Evolutionary conservation across 2,113 vertebrate species (phyloP).

Genomic region (Myrmecobius fasciatus): DNA sequence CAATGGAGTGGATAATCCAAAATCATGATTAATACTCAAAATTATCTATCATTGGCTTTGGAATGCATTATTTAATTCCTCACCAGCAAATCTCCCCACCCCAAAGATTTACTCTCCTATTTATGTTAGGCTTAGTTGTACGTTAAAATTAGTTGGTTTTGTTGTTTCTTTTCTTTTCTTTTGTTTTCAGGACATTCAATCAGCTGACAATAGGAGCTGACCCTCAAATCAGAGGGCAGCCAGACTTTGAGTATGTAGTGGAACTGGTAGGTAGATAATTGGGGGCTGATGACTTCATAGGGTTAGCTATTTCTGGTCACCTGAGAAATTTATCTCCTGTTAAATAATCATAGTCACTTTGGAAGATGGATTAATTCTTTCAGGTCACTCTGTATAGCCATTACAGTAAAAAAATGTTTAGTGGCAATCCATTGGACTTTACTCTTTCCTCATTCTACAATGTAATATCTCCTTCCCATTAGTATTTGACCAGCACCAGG

Average conservation of each 20-base stretch:
- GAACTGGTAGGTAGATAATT: neutral
- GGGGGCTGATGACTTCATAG: neutral
- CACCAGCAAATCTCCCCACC: neutral
- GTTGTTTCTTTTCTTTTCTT: neutral
- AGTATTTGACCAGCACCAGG: neutral
- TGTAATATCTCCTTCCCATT: neutral
- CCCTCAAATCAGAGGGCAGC: neutral
- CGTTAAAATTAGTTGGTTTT: neutral
- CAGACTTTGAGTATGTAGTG: neutral
- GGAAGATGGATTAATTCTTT: neutral
- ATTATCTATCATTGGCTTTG: conserved; percentile 58
- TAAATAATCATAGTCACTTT: neutral
- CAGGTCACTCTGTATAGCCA: neutral
- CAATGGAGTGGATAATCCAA: conserved; percentile 52
- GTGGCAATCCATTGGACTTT: too few species aligned
- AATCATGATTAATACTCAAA: conserved; percentile 61
- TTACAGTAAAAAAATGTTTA: neutral
- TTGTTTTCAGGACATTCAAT: neutral
- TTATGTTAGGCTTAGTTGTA: neutral
- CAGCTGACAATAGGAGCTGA: neutral
- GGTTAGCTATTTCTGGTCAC: neutral
- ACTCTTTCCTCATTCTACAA: neutral
- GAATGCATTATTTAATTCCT: conserved; percentile 6
- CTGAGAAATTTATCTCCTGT: neutral
- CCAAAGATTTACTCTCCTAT: conserved; percentile 2